Base-by-base conservation (phyloP, 2,888 invertebrate genomes). In the Carcina quercana region DNA sequence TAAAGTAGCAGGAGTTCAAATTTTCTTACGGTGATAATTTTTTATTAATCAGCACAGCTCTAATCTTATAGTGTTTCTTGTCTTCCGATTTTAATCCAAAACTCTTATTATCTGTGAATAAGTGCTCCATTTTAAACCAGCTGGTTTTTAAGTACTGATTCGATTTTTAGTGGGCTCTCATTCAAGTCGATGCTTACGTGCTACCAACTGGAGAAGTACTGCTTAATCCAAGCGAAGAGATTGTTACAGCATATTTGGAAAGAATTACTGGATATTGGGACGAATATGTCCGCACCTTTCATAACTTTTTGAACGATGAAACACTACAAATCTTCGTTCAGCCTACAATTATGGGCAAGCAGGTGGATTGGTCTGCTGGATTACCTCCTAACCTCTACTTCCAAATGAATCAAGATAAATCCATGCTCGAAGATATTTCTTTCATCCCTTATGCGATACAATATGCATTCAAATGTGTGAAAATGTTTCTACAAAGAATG, bases 301-400 rank as follows among this genome's bases (percentile, higher is more conserved):
- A 88, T 43, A 89, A 91, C 36, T 89, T 91, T 33, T 86, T 94
- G 1, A 88, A 89, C 21, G 94, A 95, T 49, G 75, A 87, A 1
- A 66, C 84, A 13, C 90, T 91, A 50, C 84, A 88, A 49, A 87
- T 90, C 30, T 95, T 94, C 51, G 93, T 93, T 2, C 89, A 91
- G 88, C 95, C 95, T 0, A 88, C 91, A 11, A 91, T 96, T 40
- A 94, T 95, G 86, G 92, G 91, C 11, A 91, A 93, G 53, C 87
- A 89, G 54, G 92, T 94, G 47, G 91, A 92, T 25, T 87, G 92
- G 60, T 87, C 91, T 0, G 91, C 91, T 33, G 92, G 92, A 2
- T 82, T 86, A 15, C 88, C 94, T 0, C 94, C 95, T 0, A 88
- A 89, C 38, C 71, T 95, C 17, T 76, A 85, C 22, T 89, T 88